phyloP scores from a whole-genome alignment of 2,888 invertebrate species.

The Reticulitermes lucifugus region DNA sequence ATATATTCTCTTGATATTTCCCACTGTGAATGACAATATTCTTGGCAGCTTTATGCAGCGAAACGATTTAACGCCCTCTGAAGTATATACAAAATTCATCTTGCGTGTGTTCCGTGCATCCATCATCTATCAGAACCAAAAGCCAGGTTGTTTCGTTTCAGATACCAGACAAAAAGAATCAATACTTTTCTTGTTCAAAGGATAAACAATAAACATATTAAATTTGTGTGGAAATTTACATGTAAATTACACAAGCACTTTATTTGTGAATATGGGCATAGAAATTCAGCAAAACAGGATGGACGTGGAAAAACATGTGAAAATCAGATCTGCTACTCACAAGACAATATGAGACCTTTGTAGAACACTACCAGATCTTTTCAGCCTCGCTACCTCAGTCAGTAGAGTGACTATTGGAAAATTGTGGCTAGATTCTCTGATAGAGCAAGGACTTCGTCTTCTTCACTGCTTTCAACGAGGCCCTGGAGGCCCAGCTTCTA shows the following conservation, averaged over 20 bases:
- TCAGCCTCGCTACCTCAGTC: no score
- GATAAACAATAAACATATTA: background rate
- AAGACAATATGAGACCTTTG: no score
- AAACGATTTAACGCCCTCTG: background rate
- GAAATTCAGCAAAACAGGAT: no score
- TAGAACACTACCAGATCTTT: no score
- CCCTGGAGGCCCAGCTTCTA: no score
- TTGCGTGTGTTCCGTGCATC: background rate
- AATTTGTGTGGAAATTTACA: background rate
- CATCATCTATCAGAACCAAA: background rate
- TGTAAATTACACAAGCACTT: background rate
- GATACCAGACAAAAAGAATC: background rate
- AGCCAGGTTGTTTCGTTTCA: background rate
- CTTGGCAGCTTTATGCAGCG: background rate
- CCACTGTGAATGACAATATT: conserved; percentile 7
- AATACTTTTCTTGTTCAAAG: background rate
- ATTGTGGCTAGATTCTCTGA: no score
- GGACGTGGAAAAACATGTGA: no score
- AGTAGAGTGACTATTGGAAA: no score
- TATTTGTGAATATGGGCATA: background rate
- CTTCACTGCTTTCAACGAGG: no score
- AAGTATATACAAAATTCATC: background rate
- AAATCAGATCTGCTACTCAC: no score
- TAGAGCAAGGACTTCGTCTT: no score
- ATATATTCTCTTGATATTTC: background rate